Base-by-base conservation (phyloP, 30 jellyfish, hydroid and myxozoan species). In the Haliclystus octoradiatus region DNA sequence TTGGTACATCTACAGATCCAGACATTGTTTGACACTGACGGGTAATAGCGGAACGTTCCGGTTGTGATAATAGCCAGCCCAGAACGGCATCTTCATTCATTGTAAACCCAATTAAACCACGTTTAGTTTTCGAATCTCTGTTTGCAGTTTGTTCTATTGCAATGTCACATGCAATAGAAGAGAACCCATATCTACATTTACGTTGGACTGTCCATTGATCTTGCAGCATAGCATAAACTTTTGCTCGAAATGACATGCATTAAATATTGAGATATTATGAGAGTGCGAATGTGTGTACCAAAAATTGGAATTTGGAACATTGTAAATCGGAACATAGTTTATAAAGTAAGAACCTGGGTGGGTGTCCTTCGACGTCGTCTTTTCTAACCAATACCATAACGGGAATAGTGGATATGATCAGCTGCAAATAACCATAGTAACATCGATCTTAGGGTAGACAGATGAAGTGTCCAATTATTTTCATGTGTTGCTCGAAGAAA, bases 311-410 rank as follows among this genome's bases (percentile, higher is more conserved):
- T n/a, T n/a, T n/a, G n/a, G n/a, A n/a, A n/a, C n/a, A n/a, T n/a
- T 52, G 27, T 1, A 52, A 23, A 52, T 25, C 25, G 28, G 30
- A 30, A 30, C 65, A 53, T 23, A 34, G 61, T 23, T 25, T 4
- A 46, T 26, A 50, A 1, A 24, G 34, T 49, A 74, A 76, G 50
- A 31, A 83, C 93, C 81, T 67, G 93, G 92, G 51, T 83, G 88
- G 19, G 87, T 75, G 30, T 35, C 1, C 7, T 70, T 63, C 28
- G 76, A 32, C 28, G 70, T 29, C 22, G 47, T 75, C 95, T 76
- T 84, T 71, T 84, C 88, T 15, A 71, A 64, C 93, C 88, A 84
- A 84, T 84, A 47, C 81, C 72, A 35, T 82, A 84, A 40, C 93
- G 35, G 27, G 89, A 66, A 62, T 84, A 84, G 77, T 76, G 70